Evolutionary conservation across 2,113 vertebrate genomes (phyloP).

Genomic region (Salvator merianae): DNA sequence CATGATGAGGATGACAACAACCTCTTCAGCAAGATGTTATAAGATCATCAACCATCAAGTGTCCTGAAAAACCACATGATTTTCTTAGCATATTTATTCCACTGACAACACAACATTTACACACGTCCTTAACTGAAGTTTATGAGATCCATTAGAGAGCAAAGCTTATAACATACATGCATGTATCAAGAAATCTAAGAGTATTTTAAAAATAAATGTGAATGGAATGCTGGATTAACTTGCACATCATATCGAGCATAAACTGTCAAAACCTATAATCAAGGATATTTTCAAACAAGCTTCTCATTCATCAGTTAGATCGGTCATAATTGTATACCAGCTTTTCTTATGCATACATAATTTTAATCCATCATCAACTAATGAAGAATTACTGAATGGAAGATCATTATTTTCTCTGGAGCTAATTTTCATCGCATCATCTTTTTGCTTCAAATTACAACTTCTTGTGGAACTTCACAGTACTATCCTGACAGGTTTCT

Average conservation of each 20-base stretch:
- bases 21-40: accelerated
- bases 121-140: accelerated
- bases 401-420: background rate
- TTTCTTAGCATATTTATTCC: accelerated
- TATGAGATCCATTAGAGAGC: background rate
- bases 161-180: background rate
- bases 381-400: background rate
- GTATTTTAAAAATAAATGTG: background rate
- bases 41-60: background rate
- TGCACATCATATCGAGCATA: background rate
- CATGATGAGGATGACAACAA: background rate
- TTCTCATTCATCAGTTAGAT: conserved; percentile 4
- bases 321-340: background rate
- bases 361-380: background rate
- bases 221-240: background rate
- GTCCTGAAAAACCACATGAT: background rate
- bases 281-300: background rate
- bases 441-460: background rate
- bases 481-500: background rate
- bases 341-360: background rate
- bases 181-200: background rate
- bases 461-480: background rate
- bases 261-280: background rate
- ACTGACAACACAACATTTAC: accelerated
- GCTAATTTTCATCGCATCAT: background rate